Evolutionary conservation across 1,140 invertebrate genomes (phyloP).

Genomic region (Zaprionus inermis): DNA sequence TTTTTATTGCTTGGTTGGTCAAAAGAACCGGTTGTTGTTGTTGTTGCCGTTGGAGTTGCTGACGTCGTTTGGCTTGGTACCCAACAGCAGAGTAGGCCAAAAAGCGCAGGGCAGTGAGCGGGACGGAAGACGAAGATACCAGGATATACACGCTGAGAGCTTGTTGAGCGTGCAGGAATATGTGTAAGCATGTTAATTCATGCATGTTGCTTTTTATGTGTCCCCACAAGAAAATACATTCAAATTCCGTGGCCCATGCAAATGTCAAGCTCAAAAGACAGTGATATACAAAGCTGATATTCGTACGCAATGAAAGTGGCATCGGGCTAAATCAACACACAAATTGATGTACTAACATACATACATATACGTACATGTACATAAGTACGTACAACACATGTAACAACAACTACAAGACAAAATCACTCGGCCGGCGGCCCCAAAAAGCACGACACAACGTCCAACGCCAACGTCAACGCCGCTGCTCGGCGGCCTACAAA

Average conservation of each 20-base stretch:
- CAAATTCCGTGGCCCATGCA: background rate
- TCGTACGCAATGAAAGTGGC: slow-evolving; percentile 43
- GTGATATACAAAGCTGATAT: background rate
- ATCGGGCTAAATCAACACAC: slow-evolving; percentile 18
- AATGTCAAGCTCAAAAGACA: slow-evolving; percentile 2
- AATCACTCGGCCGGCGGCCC: slow-evolving; percentile 51
- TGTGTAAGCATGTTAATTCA: background rate
- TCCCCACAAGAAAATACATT: background rate
- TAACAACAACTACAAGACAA: slow-evolving; percentile 27
- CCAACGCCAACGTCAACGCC: slow-evolving; percentile 44
- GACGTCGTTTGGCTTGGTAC: slow-evolving; percentile 52
- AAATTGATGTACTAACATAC: too few relatives aligned
- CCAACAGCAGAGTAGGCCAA: slow-evolving; percentile 20
- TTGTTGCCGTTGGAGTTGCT: slow-evolving; percentile 40
- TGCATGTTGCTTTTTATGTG: background rate
- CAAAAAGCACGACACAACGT: slow-evolving; percentile 50
- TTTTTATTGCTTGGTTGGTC: slow-evolving; percentile 60
- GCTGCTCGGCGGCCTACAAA: slow-evolving; percentile 58
- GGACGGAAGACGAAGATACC: background rate
- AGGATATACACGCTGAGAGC: slow-evolving; percentile 11
- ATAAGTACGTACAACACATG: slow-evolving; percentile 23
- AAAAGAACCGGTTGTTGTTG: slow-evolving; percentile 72
- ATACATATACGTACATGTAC: background rate
- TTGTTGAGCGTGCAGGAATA: slow-evolving; percentile 7
- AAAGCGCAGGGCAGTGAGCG: background rate